Base-by-base conservation (phyloP, 2,113 vertebrate genomes). In the Spheniscus mendiculus region DNA sequence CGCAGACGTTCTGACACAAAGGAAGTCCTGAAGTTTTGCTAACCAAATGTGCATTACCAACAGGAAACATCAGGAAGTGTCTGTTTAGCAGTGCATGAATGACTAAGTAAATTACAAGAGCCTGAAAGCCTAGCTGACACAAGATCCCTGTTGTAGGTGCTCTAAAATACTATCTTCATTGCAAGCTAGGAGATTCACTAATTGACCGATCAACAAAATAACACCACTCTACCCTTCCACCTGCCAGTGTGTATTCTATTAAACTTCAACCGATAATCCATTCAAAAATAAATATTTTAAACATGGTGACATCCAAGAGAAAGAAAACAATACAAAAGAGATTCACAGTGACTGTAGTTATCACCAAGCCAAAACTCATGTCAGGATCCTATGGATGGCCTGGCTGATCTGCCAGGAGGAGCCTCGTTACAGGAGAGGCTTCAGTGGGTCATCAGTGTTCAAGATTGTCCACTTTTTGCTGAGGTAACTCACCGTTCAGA, bases 341-440 rank as follows among this genome's bases (percentile, higher is more conserved):
- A 45, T 38, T 59, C 6, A 25, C 12, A 34, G 71, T 26, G 52
- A 34, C 27, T 14, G 19, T 53, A 63, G 25, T 44, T 84, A 26
- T 4, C 50, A 78, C 61, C 34, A 82, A 90, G 62, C 23, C 52
- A 49, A n/a, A 42, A 30, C 15, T 30, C 21, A 2, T 0, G 6
- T 11, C 42, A 11, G 36, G 34, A 20, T 45, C 22, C 59, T 21
- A 11, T 5, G 11, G 30, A 5, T 0, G 4, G 55, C 40, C n/a
- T 38, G 44, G 58, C 65, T 61, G 36, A 52, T 18, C 17, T 65
- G 40, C 49, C 84, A 59, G 62, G 58, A 56, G 2, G 4, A 50
- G 26, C 16, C 36, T 50, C 5, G 0, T 56, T 56, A 25, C 50
- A 70, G n/a, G 21, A 62, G 61, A 50, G 20, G 32, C 58, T 82